Evolutionary conservation across 92 coral and sea anemone genomes (phyloP).

Genomic region (Epizoanthus illoricatus): DNA sequence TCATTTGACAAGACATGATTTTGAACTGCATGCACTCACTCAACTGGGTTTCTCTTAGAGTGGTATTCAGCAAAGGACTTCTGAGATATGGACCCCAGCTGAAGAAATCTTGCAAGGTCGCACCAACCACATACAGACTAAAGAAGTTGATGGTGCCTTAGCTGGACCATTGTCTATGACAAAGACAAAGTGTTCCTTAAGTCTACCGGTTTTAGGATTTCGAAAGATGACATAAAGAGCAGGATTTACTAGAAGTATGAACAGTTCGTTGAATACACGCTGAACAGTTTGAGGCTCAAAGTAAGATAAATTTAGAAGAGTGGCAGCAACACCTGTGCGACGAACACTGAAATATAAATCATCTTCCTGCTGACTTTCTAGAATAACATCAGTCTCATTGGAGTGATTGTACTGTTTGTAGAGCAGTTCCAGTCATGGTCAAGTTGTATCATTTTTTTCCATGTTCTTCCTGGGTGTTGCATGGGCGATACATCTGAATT

Average conservation of each 20-base stretch:
- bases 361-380: not conserved
- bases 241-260: conserved; percentile 9
- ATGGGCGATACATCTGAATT: conserved; percentile 62
- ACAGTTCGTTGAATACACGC: conserved; percentile 27
- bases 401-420: conserved; percentile 55
- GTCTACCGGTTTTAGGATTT: conserved; percentile 23
- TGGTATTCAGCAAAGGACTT: conserved; percentile 55
- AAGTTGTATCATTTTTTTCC: conserved; percentile 49
- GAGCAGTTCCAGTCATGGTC: conserved; percentile 62
- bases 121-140: too few relatives aligned
- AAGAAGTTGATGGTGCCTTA: conserved; percentile 45
- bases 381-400: conserved; percentile 39
- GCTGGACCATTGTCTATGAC: conserved; percentile 53
- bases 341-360: not conserved
- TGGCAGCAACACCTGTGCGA: conserved; percentile 1
- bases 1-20: conserved; percentile 47
- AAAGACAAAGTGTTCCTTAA: conserved; percentile 21
- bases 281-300: not conserved
- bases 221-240: too few relatives aligned
- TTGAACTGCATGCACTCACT: conserved; percentile 60
- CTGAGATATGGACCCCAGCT: conserved; percentile 12
- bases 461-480: conserved; percentile 67
- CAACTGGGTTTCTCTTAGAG: conserved; percentile 51
- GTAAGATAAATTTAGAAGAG: not conserved
- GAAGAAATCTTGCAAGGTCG: too few relatives aligned